Evolutionary conservation across 2,888 invertebrate genomes (phyloP).

Genomic region (Stenodera caucasica): DNA sequence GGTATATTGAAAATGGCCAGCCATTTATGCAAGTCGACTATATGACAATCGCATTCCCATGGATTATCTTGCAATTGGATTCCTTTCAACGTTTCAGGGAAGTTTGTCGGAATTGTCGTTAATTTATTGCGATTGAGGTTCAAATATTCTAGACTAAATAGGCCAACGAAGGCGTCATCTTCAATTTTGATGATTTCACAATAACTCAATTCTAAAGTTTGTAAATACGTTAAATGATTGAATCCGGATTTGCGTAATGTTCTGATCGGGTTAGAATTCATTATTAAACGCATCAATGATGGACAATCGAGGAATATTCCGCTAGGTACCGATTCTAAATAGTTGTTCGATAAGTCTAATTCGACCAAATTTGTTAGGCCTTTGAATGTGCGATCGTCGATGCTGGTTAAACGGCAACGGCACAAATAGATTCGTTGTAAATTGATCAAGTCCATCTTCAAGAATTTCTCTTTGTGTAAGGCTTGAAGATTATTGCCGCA

Average conservation of each 20-base stretch:
- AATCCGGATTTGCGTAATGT: slow-evolving; percentile 73
- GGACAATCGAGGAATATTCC: slow-evolving; percentile 77
- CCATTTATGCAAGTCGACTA: slow-evolving; percentile 78
- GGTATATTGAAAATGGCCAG: slow-evolving; percentile 75
- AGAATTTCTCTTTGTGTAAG: slow-evolving; percentile 77
- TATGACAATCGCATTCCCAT: slow-evolving; percentile 86
- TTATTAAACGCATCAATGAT: slow-evolving; percentile 78
- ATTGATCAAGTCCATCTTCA: slow-evolving; percentile 77
- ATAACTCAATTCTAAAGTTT: slow-evolving; percentile 77
- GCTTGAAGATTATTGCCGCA: slow-evolving; percentile 80
- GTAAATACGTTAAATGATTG: slow-evolving; percentile 72
- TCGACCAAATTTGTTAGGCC: slow-evolving; percentile 87
- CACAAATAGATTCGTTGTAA: slow-evolving; percentile 84
- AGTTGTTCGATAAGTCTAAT: slow-evolving; percentile 82
- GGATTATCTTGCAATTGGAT: slow-evolving; percentile 83
- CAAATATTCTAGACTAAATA: slow-evolving; percentile 81
- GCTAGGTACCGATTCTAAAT: slow-evolving; percentile 75
- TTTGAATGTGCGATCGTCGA: slow-evolving; percentile 79
- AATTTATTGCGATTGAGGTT: slow-evolving; percentile 81
- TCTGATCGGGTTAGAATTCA: slow-evolving; percentile 82
- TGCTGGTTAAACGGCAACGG: slow-evolving; percentile 74
- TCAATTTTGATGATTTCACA: slow-evolving; percentile 79
- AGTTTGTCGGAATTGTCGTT: slow-evolving; percentile 67
- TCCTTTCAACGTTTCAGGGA: slow-evolving; percentile 77
- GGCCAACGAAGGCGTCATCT: slow-evolving; percentile 77